These are phyloP conservation scores for Festucalex cinctus DNA, from an alignment of 2,113 vertebrate genomes.

Conservation along the genomic window DNA sequence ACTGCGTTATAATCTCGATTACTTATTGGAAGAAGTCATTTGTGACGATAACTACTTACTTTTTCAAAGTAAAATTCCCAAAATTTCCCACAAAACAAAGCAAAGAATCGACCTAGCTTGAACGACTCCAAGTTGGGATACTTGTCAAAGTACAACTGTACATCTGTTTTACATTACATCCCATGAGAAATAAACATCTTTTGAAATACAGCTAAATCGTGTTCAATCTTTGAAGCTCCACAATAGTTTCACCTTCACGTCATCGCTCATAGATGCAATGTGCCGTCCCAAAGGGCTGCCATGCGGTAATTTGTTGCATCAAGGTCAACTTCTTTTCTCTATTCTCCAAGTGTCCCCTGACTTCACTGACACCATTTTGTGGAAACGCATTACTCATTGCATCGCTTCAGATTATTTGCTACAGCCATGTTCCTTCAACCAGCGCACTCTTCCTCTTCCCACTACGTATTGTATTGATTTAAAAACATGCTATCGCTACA, in stretches of 20 bases:
- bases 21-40: no score
- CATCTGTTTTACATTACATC: no score
- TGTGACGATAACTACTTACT: no score
- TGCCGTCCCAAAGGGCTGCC: slow-evolving; percentile 34
- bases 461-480: neutral
- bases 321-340: slow-evolving; percentile 57
- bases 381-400: slow-evolving; percentile 31
- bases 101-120: no score
- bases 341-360: slow-evolving; percentile 46
- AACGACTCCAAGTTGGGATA: no score
- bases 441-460: slow-evolving; percentile 8
- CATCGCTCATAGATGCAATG: slow-evolving; percentile 23
- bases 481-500: neutral
- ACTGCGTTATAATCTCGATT: no score
- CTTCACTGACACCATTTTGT: slow-evolving; percentile 51
- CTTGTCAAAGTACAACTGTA: no score
- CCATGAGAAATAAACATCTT: neutral
- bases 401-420: slow-evolving; percentile 37
- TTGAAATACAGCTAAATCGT: neutral
- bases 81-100: neutral
- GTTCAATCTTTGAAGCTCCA: neutral
- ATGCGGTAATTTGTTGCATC: slow-evolving; percentile 65
- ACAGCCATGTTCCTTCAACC: slow-evolving; percentile 29
- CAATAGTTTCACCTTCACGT: slow-evolving; percentile 28
- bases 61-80: neutral